Evolutionary conservation across 2,888 invertebrate species (phyloP).

Genomic region (Aromia moschata): DNA sequence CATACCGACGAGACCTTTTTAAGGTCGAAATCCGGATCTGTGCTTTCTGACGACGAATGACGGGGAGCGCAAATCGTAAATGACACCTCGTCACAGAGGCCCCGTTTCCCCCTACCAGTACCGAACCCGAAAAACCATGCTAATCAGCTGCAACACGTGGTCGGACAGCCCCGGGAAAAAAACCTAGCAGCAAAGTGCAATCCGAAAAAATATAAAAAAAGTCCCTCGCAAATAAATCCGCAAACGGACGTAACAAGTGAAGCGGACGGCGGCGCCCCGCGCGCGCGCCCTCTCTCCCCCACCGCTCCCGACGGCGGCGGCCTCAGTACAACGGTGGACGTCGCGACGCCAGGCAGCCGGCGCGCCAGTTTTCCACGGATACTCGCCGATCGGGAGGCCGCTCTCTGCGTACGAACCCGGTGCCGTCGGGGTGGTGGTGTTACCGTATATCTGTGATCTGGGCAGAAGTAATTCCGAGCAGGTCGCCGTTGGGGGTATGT

Average conservation of each 20-base stretch:
- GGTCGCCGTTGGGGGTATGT: no score
- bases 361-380: slow-evolving; percentile 9
- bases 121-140: no score
- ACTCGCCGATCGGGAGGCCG: background rate
- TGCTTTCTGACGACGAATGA: no score
- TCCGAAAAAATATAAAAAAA: slow-evolving; percentile 3
- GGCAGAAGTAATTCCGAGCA: no score
- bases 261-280: background rate
- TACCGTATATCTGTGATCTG: no score
- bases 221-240: slow-evolving; percentile 17
- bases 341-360: slow-evolving; percentile 2
- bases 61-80: no score
- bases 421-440: background rate
- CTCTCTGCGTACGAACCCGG: background rate
- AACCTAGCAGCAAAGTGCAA: background rate
- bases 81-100: no score
- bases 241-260: slow-evolving; percentile 27
- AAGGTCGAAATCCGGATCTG: no score
- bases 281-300: slow-evolving; percentile 13
- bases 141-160: background rate
- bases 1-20: no score
- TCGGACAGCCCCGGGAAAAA: background rate
- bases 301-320: slow-evolving; percentile 1
- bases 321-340: slow-evolving; percentile 4
- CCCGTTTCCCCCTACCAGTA: no score